Conservation (phyloP, 1,140 invertebrate species). For the Leptinotarsa defecta region DNA sequence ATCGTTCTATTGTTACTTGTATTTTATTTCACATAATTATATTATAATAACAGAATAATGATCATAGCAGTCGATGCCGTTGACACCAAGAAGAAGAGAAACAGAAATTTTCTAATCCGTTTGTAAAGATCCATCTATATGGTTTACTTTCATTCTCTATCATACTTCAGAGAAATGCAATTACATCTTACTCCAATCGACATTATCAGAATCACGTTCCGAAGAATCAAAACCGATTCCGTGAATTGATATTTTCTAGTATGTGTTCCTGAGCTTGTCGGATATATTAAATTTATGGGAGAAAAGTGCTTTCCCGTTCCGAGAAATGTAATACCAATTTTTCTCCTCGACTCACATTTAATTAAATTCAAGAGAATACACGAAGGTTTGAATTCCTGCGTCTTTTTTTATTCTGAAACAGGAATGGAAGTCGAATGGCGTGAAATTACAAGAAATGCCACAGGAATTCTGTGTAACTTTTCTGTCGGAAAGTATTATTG, state of each 20-base stretch:
- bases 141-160: no score
- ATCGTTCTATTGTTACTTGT: no score
- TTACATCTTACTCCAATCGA: no score
- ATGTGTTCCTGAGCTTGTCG: not conserved
- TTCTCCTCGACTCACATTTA: not conserved
- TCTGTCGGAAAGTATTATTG: no score
- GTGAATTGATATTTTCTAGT: not conserved
- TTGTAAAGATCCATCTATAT: no score
- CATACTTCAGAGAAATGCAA: no score
- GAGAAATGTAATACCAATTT: not conserved
- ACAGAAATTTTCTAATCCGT: no score
- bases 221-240: not conserved
- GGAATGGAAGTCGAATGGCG: not conserved
- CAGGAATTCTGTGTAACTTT: not conserved
- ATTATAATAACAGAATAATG: no score
- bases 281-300: not conserved
- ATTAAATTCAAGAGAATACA: slow-evolving; percentile 6
- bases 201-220: not conserved
- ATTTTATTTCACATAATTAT: no score
- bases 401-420: not conserved
- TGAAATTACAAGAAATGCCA: slow-evolving; percentile 1
- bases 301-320: not conserved
- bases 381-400: not conserved
- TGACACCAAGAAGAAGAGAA: no score
- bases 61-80: no score